Evolutionary conservation across 2,888 invertebrate genomes (phyloP), one percentile per base, ranked within the genome.

Genomic region (Nemotelus nigrinus): DNA sequence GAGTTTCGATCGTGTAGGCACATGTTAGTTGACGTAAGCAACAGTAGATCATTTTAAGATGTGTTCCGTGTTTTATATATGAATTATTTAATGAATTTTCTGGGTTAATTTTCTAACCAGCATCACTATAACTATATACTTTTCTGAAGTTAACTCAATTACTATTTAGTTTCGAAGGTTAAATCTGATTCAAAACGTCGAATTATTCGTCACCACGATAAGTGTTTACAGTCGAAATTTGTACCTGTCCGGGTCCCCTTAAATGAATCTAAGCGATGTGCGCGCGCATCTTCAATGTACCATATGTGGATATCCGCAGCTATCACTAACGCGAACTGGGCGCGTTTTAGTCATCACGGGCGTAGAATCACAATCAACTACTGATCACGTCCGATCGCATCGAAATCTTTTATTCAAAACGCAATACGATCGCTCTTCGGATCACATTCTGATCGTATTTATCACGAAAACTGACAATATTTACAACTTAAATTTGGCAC

Each of bases 251-350:
- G 50, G 68, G 68, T 50, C 68, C 53, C 70, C 70, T 70, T 70
- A 70, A 70, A 47, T 25, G 47, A 50, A 44, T 57, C 55, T 77
- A 57, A 72, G 65, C 72, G 77, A 77, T 68, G 77, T 77, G 79
- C 70, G 63, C 77, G 75, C 77, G 74, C 77, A 63, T 68, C 53
- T 77, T 57, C 2, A 43, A 58, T 74, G 74, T 74, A 63, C 74
- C 74, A 74, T 60, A 74, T 74, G 60, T 74, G 74, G 74, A 63
- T 60, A 63, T 74, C 74, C 74, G 60, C 63, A 48, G 47, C 47
- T 47, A 25, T 25, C 60, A 71, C 65, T 47, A 25, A 55, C 70
- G 8, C 70, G 53, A 39, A 70, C 55, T 70, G 70, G 70, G 53
- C 70, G 70, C 53, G 74, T 63, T 74, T 74, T 74, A 74, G 63